Percentiles rank a stretch among this genome's conserved stretches.
Evolutionary conservation across 2,797 vertebrate species (phyloP).

Genomic region (Gambelia wislizenii): DNA sequence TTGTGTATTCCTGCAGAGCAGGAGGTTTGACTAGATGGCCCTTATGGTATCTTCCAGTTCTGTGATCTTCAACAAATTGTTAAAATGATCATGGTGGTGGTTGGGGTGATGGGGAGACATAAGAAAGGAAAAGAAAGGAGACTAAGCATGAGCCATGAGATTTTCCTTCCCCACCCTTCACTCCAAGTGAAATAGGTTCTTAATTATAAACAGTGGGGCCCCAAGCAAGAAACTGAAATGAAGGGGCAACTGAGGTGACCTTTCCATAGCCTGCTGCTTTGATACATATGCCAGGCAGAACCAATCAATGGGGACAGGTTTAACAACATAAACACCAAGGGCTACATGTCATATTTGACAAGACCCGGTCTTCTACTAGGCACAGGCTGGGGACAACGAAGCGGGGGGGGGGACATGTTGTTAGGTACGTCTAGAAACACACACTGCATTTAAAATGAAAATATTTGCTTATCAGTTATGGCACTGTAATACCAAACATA

Average conservation of each 20-base stretch:
- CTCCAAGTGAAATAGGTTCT: conserved; percentile 54
- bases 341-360: conserved; percentile 54
- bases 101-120: background rate
- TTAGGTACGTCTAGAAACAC: conserved; percentile 39
- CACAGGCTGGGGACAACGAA: conserved; percentile 48
- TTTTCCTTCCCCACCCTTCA: background rate
- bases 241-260: conserved; percentile 52
- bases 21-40: too few relatives aligned
- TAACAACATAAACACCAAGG: conserved; percentile 67
- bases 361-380: conserved; percentile 36
- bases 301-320: conserved; percentile 68
- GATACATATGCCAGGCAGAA: conserved; percentile 69
- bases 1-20: too few relatives aligned
- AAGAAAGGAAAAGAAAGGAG: background rate
- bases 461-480: conserved; percentile 64
- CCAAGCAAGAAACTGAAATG: conserved; percentile 56
- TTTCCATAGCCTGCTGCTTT: conserved; percentile 61
- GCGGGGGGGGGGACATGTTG: too few relatives aligned
- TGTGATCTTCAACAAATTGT: conserved; percentile 12
- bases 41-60: too few relatives aligned
- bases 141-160: background rate
- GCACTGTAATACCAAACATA: conserved; percentile 54
- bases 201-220: conserved; percentile 70
- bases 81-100: background rate
- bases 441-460: conserved; percentile 63